Percentiles rank a stretch among this genome's conserved stretches.
These are phyloP conservation scores for Sphecodes monilicornis DNA, from an alignment of 2,888 invertebrate genomes.

Conservation along the genomic window DNA sequence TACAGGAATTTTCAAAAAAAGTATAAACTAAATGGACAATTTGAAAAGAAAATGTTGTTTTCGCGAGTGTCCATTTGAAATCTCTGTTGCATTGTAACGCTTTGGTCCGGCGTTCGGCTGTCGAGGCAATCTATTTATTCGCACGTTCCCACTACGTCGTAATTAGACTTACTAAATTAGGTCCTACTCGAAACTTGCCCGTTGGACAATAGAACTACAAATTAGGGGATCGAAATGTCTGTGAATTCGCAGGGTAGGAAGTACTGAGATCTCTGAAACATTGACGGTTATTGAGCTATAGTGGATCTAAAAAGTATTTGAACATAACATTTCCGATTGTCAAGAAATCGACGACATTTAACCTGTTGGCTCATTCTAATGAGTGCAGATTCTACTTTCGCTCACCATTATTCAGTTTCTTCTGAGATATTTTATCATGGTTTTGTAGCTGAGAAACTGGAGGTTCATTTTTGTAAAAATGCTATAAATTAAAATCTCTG, in stretches of 20 bases:
- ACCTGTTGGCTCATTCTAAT: too few relatives aligned
- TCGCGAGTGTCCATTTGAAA: not conserved
- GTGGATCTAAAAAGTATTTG: not conserved
- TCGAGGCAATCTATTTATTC: constrained; percentile 52
- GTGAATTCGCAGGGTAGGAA: not conserved
- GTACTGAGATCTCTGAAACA: not conserved
- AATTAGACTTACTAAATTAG: constrained; percentile 47
- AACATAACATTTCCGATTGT: not conserved
- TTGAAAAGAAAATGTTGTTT: constrained; percentile 7
- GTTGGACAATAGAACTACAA: not conserved
- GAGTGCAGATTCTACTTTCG: too few relatives aligned
- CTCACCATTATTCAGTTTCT: too few relatives aligned
- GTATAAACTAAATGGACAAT: not conserved
- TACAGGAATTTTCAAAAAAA: not conserved
- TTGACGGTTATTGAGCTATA: not conserved
- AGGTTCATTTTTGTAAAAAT: too few relatives aligned
- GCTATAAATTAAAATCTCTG: too few relatives aligned
- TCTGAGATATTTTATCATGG: too few relatives aligned
- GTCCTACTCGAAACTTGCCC: constrained; percentile 11
- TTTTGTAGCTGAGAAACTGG: too few relatives aligned
- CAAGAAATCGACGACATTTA: too few relatives aligned
- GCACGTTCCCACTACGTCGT: constrained; percentile 24
- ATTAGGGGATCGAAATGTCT: not conserved
- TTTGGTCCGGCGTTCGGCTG: constrained; percentile 27
- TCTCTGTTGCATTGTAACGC: constrained; percentile 17